phyloP scores from a whole-genome alignment of 2,797 vertebrate species.

The Champsocephalus esox region DNA sequence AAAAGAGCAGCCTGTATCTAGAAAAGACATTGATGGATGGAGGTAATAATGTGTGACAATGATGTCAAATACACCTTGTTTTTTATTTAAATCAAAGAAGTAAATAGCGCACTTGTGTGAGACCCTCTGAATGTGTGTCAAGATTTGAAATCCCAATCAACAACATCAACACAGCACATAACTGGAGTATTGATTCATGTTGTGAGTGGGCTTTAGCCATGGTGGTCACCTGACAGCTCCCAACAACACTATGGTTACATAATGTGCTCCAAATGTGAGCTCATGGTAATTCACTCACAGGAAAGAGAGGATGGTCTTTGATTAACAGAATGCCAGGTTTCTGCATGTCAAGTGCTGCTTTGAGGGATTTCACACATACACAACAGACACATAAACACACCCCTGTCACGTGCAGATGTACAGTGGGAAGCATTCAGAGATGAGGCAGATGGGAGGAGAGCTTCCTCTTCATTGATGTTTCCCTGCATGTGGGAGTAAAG shows the following conservation, averaged over 20 bases:
- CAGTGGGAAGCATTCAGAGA: constrained; percentile 48
- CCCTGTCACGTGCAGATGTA: constrained; percentile 60
- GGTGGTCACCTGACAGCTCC: constrained; percentile 65
- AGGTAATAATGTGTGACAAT: constrained; percentile 30
- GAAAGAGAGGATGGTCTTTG: constrained; percentile 35
- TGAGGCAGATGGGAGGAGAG: constrained; percentile 54
- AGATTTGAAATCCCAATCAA: background rate
- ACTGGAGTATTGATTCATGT: background rate
- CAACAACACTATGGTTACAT: constrained; percentile 56
- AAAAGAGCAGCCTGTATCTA: constrained; percentile 19
- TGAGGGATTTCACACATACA: constrained; percentile 39
- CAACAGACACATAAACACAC: constrained; percentile 37
- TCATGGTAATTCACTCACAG: constrained; percentile 48
- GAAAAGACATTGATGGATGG: constrained; percentile 20
- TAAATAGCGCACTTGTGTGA: background rate
- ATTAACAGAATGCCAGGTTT: constrained; percentile 46
- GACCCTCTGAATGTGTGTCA: background rate
- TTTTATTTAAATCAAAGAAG: background rate
- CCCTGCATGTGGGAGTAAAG: constrained; percentile 33
- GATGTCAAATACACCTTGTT: constrained; percentile 32
- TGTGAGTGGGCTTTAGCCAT: constrained; percentile 21
- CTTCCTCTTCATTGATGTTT: constrained; percentile 57
- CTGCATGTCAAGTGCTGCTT: constrained; percentile 54
- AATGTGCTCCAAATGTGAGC: constrained; percentile 57
- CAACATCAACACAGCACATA: background rate